Conservation (phyloP, 2,888 invertebrate genomes). For the Seladonia tumulorum region DNA sequence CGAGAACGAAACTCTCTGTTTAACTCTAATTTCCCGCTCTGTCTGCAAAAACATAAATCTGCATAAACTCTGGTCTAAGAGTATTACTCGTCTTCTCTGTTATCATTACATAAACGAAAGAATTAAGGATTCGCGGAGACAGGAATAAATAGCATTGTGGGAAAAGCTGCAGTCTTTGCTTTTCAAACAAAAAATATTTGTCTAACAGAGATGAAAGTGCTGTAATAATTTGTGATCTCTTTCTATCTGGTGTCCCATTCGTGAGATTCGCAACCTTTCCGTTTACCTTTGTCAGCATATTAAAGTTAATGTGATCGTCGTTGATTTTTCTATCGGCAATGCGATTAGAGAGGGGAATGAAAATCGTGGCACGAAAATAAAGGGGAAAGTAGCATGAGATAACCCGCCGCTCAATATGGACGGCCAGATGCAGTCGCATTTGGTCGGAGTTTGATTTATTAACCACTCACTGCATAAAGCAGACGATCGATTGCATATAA, state of each 20-base stretch:
- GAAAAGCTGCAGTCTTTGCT: not conserved
- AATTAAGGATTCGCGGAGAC: not conserved
- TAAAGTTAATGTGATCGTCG: not conserved
- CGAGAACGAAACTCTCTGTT: not conserved
- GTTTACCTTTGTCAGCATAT: not conserved
- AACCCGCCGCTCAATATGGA: slow-evolving; percentile 37
- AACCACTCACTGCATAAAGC: slow-evolving; percentile 51
- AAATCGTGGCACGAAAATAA: slow-evolving; percentile 27
- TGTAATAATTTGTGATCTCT: not conserved
- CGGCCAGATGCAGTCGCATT: slow-evolving; percentile 40
- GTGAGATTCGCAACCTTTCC: not conserved
- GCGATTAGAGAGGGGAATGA: slow-evolving; percentile 26
- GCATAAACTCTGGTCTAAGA: not conserved
- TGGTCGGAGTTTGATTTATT: slow-evolving; percentile 49
- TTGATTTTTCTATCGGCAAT: slow-evolving; percentile 12
- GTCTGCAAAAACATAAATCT: not conserved
- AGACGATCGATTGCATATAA: slow-evolving; percentile 51
- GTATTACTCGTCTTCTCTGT: not conserved
- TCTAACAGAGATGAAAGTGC: not conserved
- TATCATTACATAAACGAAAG: not conserved
- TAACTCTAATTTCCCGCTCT: not conserved
- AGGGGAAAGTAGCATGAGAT: slow-evolving; percentile 44
- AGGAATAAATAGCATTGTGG: not conserved
- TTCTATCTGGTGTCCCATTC: not conserved
- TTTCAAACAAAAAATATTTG: not conserved